Evolutionary conservation across 2,797 vertebrate species (phyloP).

Genomic region (Psittacula echo): DNA sequence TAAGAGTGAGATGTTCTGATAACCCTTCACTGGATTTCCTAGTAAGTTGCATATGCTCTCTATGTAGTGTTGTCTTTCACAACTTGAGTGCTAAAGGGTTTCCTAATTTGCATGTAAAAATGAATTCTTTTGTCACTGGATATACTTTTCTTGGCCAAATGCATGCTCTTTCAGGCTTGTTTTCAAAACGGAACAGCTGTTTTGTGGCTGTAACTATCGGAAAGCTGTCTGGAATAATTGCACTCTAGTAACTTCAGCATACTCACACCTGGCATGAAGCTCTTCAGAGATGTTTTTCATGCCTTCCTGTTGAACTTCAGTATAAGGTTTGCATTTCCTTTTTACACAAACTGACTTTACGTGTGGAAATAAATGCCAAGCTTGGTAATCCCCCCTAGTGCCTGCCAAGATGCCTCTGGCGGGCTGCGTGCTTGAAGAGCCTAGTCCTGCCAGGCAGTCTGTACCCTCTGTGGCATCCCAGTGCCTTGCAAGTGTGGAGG

Average conservation of each 20-base stretch:
- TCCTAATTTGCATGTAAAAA: slow-evolving; percentile 34
- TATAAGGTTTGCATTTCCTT: background rate
- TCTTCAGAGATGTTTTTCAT: background rate
- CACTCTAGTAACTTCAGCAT: background rate
- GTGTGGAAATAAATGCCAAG: background rate
- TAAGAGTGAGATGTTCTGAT: background rate
- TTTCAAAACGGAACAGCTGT: slow-evolving; percentile 41
- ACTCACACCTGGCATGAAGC: background rate
- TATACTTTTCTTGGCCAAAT: slow-evolving; percentile 38
- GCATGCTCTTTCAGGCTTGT: background rate
- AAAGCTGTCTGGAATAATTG: slow-evolving; percentile 1
- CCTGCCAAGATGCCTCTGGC: background rate
- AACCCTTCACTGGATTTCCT: background rate
- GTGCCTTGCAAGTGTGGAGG: background rate
- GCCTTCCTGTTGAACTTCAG: slow-evolving; percentile 15
- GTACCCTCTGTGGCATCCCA: background rate
- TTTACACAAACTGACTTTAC: background rate
- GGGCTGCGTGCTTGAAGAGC: background rate
- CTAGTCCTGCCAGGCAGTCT: background rate
- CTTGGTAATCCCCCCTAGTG: background rate
- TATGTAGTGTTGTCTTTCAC: background rate
- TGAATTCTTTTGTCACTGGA: slow-evolving; percentile 19
- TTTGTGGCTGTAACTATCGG: background rate
- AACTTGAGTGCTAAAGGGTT: background rate
- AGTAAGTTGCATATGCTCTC: rapidly evolving